These are phyloP conservation scores for Rhagonycha fulva DNA, from an alignment of 2,888 invertebrate genomes.

Conservation along the genomic window DNA sequence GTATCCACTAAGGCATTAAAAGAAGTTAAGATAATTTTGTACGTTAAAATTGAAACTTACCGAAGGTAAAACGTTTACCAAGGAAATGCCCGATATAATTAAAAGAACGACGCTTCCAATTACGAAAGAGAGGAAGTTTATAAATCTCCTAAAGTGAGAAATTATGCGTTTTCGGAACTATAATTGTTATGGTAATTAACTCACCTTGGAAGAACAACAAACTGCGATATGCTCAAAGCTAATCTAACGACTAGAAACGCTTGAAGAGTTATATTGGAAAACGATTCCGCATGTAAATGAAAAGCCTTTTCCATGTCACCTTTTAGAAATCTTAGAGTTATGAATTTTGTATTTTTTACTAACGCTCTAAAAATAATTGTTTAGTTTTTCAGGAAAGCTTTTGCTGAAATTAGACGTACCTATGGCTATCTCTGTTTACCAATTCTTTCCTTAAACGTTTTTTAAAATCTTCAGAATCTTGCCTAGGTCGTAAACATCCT, in stretches of 20 bases:
- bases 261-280: constrained; percentile 66
- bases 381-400: background rate
- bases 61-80: constrained; percentile 52
- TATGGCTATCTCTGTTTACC: constrained; percentile 81
- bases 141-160: constrained; percentile 44
- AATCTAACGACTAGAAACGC: constrained; percentile 68
- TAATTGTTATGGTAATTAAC: constrained; percentile 8
- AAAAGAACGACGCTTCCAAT: constrained; percentile 49
- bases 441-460: constrained; percentile 80
- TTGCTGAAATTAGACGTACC: constrained; percentile 58
- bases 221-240: constrained; percentile 59
- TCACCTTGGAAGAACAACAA: constrained; percentile 62
- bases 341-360: constrained; percentile 67
- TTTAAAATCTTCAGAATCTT: constrained; percentile 81
- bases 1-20: constrained; percentile 49
- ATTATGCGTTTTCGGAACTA: background rate
- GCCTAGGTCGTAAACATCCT: constrained; percentile 58
- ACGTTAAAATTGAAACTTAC: constrained; percentile 43
- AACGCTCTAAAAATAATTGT: constrained; percentile 59
- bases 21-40: background rate
- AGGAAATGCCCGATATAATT: constrained; percentile 49
- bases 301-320: constrained; percentile 69
- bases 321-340: constrained; percentile 70
- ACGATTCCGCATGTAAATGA: constrained; percentile 66
- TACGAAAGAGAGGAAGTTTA: constrained; percentile 50